Percentiles rank a stretch among this genome's conserved stretches.
phyloP scores from a whole-genome alignment of 2,797 vertebrate species.

The Amazona ochrocephala region DNA sequence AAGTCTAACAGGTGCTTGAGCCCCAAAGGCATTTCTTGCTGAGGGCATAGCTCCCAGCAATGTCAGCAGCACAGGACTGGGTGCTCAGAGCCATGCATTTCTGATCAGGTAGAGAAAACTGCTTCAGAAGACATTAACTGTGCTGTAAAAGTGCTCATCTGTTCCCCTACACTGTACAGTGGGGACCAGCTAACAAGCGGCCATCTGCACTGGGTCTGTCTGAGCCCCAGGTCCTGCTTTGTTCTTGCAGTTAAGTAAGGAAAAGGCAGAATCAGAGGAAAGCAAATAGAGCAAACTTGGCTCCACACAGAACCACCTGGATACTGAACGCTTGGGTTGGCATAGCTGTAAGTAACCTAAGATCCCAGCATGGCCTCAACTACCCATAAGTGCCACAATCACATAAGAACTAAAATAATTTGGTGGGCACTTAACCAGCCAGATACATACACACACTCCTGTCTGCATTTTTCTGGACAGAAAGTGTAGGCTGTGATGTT shows the following conservation, averaged over 20 bases:
- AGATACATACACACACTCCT: background rate
- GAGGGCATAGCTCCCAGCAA: background rate
- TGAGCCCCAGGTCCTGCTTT: background rate
- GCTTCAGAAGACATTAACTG: background rate
- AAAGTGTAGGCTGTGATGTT: background rate
- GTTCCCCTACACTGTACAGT: background rate
- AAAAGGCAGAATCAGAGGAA: background rate
- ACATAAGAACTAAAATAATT: background rate
- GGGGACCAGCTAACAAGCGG: background rate
- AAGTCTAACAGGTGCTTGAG: background rate
- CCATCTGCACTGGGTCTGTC: background rate
- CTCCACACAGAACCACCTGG: background rate
- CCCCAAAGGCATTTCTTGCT: background rate
- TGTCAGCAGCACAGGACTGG: background rate
- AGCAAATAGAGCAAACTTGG: background rate
- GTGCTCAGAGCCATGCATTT: background rate
- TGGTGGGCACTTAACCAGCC: background rate
- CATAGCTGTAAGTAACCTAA: background rate
- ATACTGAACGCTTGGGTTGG: background rate
- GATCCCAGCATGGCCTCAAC: background rate
- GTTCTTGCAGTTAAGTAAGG: background rate
- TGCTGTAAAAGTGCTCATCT: background rate
- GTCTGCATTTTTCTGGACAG: background rate
- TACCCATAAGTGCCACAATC: background rate
- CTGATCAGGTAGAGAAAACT: background rate